A percentile compares a stretch with the other conserved stretches of the same genome.
phyloP scores from a whole-genome alignment of 2,888 invertebrate genomes.

The Drosophila colorata region DNA sequence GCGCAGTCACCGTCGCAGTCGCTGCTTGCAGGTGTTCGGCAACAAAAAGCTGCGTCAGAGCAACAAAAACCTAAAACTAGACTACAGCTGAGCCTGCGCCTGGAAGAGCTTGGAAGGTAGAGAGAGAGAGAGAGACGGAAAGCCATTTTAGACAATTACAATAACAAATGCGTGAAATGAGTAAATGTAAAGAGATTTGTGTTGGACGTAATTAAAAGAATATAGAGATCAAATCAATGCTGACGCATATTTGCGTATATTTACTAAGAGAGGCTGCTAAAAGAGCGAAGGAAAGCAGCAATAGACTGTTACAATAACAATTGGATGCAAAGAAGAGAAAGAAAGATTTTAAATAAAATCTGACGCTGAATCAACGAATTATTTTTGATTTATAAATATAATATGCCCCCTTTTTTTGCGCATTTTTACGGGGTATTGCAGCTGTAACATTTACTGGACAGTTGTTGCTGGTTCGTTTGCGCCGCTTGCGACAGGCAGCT shows the following conservation, averaged over 20 bases:
- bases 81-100: conserved; percentile 24
- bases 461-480: conserved; percentile 45
- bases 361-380: no score
- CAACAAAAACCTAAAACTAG: conserved; percentile 56
- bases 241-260: background rate
- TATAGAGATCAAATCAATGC: no score
- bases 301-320: background rate
- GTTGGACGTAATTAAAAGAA: background rate
- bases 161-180: conserved; percentile 6
- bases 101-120: background rate
- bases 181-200: conserved; percentile 1
- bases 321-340: background rate
- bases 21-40: conserved; percentile 66
- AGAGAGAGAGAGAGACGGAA: conserved; percentile 1
- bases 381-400: background rate
- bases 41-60: conserved; percentile 66
- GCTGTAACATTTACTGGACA: conserved; percentile 58
- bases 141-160: conserved; percentile 3
- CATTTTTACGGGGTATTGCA: conserved; percentile 29
- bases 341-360: background rate
- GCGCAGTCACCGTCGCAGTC: conserved; percentile 39
- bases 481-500: conserved; percentile 67
- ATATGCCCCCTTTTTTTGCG: conserved; percentile 20
- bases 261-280: background rate
- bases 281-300: background rate